Base-by-base conservation (phyloP, 2,888 invertebrate species). In the Hedychridium roseum region DNA sequence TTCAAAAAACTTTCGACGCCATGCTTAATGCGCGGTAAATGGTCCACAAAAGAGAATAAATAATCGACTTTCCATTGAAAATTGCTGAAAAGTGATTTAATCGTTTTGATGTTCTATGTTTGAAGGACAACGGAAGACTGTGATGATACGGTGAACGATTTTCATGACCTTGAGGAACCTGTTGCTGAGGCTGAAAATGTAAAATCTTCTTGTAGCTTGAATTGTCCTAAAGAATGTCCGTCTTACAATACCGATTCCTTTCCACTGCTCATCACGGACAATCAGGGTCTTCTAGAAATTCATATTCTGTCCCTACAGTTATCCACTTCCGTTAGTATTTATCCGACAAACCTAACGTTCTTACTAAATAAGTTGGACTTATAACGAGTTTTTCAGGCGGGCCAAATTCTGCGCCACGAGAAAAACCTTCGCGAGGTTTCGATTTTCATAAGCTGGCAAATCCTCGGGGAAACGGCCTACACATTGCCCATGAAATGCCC, bases 251-350 rank as follows among this genome's bases (percentile, higher is more conserved):
- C 43, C 2, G 54, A 48, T 28, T 43, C 53, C 6, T 60, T 52
- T 42, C 68, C 69, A 3, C 37, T 69, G 18, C 46, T 67, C 5
- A 61, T 70, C 15, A 54, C 56, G 0, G 56, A 69, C 7, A 63
- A 59, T 6, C 67, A 73, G 48, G 73, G 68, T 15, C 50, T 74
- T 23, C 21, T 74, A 30, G 74, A 74, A 52, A 48, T 74, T 38
- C 73, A 73, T 18, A 60, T 73, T 11, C 30, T 65, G 9, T 59
- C 56, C 3, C 45, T 74, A 3, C 68, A 69, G 20, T 59, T 73
- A 5, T 67, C 68, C 1, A 58, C 64, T 12, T 58, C 57, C 32
- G 74, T 74, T 42, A 64, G 61, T 65, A 49, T 12, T 23, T n/a
- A 2, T 26, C 16, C 15, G 18, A 23, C 5, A 9, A 9, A 6